These are phyloP conservation scores for Cyprinella venusta DNA, from an alignment of 2,797 vertebrate genomes.

Conservation along the genomic window DNA sequence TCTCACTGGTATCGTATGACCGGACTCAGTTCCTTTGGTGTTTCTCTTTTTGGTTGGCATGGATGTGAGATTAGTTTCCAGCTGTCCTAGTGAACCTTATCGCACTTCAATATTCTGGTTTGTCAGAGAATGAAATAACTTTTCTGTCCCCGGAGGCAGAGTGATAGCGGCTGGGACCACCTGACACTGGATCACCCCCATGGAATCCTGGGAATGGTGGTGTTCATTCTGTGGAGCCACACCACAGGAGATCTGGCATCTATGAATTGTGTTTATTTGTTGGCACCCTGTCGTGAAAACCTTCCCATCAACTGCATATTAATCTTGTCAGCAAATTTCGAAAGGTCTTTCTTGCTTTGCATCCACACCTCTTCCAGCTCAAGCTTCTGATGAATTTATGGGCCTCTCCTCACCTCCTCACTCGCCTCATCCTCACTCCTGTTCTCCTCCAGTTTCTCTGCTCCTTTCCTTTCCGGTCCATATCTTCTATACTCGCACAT, in stretches of 20 bases:
- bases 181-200: slow-evolving; percentile 73
- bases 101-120: slow-evolving; percentile 69
- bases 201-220: slow-evolving; percentile 76
- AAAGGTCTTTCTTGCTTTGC: slow-evolving; percentile 70
- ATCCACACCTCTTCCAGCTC: slow-evolving; percentile 41
- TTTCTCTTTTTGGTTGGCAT: slow-evolving; percentile 65
- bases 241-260: slow-evolving; percentile 74
- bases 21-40: slow-evolving; percentile 65
- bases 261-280: slow-evolving; percentile 96
- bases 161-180: slow-evolving; percentile 68
- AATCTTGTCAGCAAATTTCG: slow-evolving; percentile 88
- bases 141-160: slow-evolving; percentile 66
- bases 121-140: slow-evolving; percentile 72
- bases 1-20: slow-evolving; percentile 74
- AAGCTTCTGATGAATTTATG: slow-evolving; percentile 69
- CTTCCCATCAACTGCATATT: slow-evolving; percentile 90
- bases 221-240: slow-evolving; percentile 66
- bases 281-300: slow-evolving; percentile 90
- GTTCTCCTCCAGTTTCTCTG: slow-evolving; percentile 41
- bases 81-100: slow-evolving; percentile 74
- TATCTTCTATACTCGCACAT: slow-evolving; percentile 49
- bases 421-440: slow-evolving; percentile 48
- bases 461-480: not conserved
- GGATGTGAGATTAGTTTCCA: slow-evolving; percentile 74
- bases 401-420: slow-evolving; percentile 62